Conservation (phyloP, 2,888 invertebrate species). For the Nebria salina region DNA sequence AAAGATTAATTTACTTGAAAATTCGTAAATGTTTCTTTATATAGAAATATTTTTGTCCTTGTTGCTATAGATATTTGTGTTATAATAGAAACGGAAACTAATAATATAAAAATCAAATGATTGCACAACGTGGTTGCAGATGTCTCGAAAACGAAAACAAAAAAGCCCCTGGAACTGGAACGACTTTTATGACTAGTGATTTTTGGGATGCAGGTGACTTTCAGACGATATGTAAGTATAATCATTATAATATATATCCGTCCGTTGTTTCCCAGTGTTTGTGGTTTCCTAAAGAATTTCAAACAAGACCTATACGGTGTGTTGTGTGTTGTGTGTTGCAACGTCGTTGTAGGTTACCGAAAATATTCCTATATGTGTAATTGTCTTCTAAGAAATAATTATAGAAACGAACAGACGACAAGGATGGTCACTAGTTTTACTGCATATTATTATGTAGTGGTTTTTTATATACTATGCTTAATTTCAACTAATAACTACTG, state of each 20-base stretch:
- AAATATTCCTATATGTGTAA: conserved; percentile 39
- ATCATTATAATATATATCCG: conserved; percentile 1
- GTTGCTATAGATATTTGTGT: too few relatives aligned
- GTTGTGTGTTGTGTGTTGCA: background rate
- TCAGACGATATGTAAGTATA: conserved; percentile 4
- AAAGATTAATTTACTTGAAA: too few relatives aligned
- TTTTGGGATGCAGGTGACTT: conserved; percentile 2
- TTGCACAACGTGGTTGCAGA: too few relatives aligned
- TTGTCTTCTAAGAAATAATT: conserved; percentile 42
- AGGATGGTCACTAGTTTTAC: conserved; percentile 40
- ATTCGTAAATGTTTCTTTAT: too few relatives aligned
- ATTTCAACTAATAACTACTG: conserved; percentile 39
- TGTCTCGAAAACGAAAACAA: too few relatives aligned
- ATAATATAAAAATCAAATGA: too few relatives aligned
- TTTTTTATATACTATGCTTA: conserved; percentile 11
- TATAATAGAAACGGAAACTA: too few relatives aligned
- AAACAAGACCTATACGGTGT: conserved; percentile 23
- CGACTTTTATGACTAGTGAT: background rate
- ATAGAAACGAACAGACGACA: conserved; percentile 25
- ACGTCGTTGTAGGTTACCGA: conserved; percentile 9
- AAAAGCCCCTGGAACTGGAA: background rate
- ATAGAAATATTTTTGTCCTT: too few relatives aligned
- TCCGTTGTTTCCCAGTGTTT: conserved; percentile 21
- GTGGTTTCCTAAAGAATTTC: conserved; percentile 42
- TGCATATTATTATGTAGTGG: conserved; percentile 36